Base-by-base conservation (phyloP, 2,113 vertebrate species). In the Tricholaema leucomelas region DNA sequence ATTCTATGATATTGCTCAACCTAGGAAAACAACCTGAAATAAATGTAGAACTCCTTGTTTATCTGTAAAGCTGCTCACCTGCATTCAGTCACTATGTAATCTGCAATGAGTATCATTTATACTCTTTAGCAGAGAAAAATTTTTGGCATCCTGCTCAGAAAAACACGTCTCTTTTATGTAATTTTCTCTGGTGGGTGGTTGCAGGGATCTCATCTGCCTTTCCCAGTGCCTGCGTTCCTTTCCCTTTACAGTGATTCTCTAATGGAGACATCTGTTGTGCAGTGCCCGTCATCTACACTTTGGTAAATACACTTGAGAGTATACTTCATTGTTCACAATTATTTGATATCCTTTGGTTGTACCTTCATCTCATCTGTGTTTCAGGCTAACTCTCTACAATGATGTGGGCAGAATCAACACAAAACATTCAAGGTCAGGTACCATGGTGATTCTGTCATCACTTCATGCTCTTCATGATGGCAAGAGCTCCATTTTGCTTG, bases 241-340 rank as follows among this genome's bases (percentile, higher is more conserved):
- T 89, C 79, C 42, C 72, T 94, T 92, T 93, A 42, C 86, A 95
- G 67, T 58, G 71, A 75, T 94, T 92, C 69, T 93, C 91, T 94
- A 67, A 94, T 91, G 85, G 92, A 87, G 84, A 48, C 91, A 95
- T 95, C 92, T 92, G 91, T 89, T 93, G 65, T 92, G 85, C 91
- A 92, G 77, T 80, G 72, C 61, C 65, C 31, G 3, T 91, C 88
- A 86, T 87, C 56, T 83, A 60, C 44, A 24, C 67, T 87, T 75
- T 12, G 35, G 65, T 85, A 92, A 91, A 92, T 33, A 52, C 40
- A 52, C 67, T 93, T 56, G 15, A 81, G 63, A 87, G 71, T 67
- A 14, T 60, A 56, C 64, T 73, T 79, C 76, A 50, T 14, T 93
- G 42, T 72, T 91, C 52, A 64, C 42, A 96, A 79, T 81, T 64